Conservation (phyloP, 2,797 vertebrate genomes). For the Poecilia wingei region DNA sequence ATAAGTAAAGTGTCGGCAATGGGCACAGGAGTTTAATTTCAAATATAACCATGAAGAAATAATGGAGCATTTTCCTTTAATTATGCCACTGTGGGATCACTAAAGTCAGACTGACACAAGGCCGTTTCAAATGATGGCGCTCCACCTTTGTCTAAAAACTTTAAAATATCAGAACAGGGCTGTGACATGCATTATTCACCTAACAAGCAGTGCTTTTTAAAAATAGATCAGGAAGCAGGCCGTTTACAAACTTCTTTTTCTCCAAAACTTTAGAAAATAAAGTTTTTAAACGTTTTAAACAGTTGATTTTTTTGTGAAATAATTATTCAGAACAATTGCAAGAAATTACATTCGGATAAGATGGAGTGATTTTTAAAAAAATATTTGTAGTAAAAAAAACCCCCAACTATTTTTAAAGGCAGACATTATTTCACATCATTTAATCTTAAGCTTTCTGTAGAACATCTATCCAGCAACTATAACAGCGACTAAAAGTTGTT, state of each 20-base stretch:
- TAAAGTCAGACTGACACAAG: slow-evolving; percentile 15
- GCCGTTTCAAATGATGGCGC: slow-evolving; percentile 33
- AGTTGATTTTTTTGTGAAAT: background rate
- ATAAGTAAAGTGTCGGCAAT: slow-evolving; percentile 26
- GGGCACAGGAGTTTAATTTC: slow-evolving; percentile 37
- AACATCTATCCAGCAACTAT: background rate
- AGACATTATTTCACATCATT: background rate
- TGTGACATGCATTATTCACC: slow-evolving; percentile 25
- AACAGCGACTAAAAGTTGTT: slow-evolving; percentile 12
- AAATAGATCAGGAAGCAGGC: slow-evolving; percentile 23
- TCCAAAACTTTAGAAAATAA: slow-evolving; percentile 9
- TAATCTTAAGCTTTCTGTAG: background rate
- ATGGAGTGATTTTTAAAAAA: background rate
- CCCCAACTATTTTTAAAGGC: background rate
- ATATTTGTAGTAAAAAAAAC: background rate
- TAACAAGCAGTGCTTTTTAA: slow-evolving; percentile 34
- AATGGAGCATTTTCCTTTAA: slow-evolving; percentile 22
- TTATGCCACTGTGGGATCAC: slow-evolving; percentile 38
- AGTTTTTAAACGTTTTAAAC: slow-evolving; percentile 6
- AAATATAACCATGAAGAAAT: slow-evolving; percentile 41
- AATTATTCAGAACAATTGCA: background rate
- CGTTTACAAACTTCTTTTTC: slow-evolving; percentile 15
- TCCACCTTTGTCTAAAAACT: slow-evolving; percentile 22
- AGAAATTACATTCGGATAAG: background rate
- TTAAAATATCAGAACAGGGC: slow-evolving; percentile 19